Percentiles rank a stretch among this genome's conserved stretches.
phyloP scores from a whole-genome alignment of 2,113 vertebrate genomes.

The Aspidoscelis tigris region DNA sequence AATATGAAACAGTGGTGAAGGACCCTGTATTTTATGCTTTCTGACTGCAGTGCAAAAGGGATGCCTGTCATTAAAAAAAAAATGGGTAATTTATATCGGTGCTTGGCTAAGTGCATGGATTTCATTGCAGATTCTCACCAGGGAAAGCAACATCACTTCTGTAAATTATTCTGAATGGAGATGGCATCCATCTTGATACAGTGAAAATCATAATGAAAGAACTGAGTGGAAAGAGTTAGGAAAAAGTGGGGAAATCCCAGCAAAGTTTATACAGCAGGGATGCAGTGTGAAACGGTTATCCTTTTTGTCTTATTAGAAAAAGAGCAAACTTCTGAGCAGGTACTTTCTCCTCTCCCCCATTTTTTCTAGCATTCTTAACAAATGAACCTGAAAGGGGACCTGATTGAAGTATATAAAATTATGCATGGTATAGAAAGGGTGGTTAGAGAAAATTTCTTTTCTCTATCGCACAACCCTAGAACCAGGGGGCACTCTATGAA shows the following conservation, averaged over 20 bases:
- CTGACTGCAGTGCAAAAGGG: constrained; percentile 11
- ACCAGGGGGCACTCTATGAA: no score
- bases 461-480: no score
- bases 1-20: constrained; percentile 14
- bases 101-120: neutral
- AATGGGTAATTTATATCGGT: constrained; percentile 22
- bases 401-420: no score
- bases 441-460: no score
- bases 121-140: neutral
- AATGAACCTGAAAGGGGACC: neutral
- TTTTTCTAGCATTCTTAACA: neutral
- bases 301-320: neutral
- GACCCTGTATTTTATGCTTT: neutral
- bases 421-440: no score
- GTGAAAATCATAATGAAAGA: neutral
- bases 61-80: constrained; percentile 24
- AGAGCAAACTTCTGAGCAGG: neutral
- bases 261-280: neutral
- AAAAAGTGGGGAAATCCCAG: neutral
- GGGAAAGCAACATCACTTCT: neutral
- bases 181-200: neutral
- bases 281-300: neutral
- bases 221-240: neutral
- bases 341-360: neutral
- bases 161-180: constrained; percentile 1